Conservation (phyloP, 1,140 invertebrate genomes). For the Cepaea nemoralis region DNA sequence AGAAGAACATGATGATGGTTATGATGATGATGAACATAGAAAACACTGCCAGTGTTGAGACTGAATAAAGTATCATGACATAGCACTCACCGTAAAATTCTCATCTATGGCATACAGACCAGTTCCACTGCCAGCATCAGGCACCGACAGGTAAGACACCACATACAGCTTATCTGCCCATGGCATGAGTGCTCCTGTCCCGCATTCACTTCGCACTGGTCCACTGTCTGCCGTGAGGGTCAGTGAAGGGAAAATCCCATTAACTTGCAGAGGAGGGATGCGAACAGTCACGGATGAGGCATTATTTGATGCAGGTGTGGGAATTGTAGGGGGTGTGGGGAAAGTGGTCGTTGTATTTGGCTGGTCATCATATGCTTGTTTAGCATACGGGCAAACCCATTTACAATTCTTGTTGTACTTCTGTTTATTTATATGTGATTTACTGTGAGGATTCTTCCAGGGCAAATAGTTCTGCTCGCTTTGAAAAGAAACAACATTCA, state of each 20-base stretch:
- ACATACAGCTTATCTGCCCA: constrained; percentile 52
- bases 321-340: background rate
- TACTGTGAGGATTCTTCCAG: background rate
- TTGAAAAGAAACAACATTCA: background rate
- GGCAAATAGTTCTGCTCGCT: background rate
- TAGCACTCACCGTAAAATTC: constrained; percentile 39
- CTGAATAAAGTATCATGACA: too few species aligned
- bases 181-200: constrained; percentile 50
- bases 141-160: constrained; percentile 48
- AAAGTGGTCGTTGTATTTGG: background rate
- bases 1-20: too few species aligned
- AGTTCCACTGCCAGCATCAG: constrained; percentile 45
- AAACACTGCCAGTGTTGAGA: too few species aligned
- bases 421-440: background rate
- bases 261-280: constrained; percentile 13
- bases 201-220: constrained; percentile 42
- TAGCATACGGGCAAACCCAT: background rate
- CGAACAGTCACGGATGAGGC: background rate
- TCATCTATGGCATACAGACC: constrained; percentile 45
- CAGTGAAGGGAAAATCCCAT: constrained; percentile 43
- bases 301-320: background rate
- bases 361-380: background rate
- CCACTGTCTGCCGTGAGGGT: constrained; percentile 45
- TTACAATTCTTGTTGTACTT: background rate
- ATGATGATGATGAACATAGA: too few species aligned